A percentile compares a stretch with the other conserved stretches of the same genome.
phyloP scores from a whole-genome alignment of 2,888 invertebrate genomes.

The Oxycera nigricornis region DNA sequence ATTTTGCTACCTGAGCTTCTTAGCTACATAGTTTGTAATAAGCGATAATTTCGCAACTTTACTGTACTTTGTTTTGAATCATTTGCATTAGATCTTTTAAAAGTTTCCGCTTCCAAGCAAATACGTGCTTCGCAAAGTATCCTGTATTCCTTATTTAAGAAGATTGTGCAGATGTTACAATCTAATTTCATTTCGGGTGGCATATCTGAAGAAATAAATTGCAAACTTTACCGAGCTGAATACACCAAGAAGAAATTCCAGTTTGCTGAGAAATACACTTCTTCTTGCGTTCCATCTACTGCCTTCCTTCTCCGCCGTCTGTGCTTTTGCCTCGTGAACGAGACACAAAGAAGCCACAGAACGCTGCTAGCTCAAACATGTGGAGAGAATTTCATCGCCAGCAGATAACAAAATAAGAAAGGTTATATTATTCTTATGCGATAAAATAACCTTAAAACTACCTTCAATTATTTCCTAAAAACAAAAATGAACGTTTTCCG shows the following conservation, averaged over 20 bases:
- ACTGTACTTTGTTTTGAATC: constrained; percentile 2
- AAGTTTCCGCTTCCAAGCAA: constrained; percentile 12
- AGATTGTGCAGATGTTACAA: constrained; percentile 39
- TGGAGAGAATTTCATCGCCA: background rate
- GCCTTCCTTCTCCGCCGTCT: background rate
- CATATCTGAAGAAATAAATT: constrained; percentile 36
- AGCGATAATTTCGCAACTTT: background rate
- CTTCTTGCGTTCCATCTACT: background rate
- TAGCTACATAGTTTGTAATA: background rate
- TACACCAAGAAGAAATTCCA: constrained; percentile 34
- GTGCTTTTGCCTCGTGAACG: background rate
- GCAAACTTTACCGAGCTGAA: constrained; percentile 40
- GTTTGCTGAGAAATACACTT: constrained; percentile 31
- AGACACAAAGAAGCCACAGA: background rate
- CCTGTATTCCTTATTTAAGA: constrained; percentile 33
- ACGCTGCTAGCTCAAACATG: background rate
- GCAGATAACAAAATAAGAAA: constrained; percentile 38
- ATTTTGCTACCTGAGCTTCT: too few relatives aligned
- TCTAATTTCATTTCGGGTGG: constrained; percentile 38
- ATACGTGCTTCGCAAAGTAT: constrained; percentile 17
- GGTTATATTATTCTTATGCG: constrained; percentile 30
- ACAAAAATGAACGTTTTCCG: constrained; percentile 26
- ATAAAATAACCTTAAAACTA: constrained; percentile 39
- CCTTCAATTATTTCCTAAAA: constrained; percentile 37
- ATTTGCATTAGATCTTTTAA: constrained; percentile 17